Evolutionary conservation across 2,797 vertebrate species (phyloP).

Genomic region (Hoplostethus atlanticus): DNA sequence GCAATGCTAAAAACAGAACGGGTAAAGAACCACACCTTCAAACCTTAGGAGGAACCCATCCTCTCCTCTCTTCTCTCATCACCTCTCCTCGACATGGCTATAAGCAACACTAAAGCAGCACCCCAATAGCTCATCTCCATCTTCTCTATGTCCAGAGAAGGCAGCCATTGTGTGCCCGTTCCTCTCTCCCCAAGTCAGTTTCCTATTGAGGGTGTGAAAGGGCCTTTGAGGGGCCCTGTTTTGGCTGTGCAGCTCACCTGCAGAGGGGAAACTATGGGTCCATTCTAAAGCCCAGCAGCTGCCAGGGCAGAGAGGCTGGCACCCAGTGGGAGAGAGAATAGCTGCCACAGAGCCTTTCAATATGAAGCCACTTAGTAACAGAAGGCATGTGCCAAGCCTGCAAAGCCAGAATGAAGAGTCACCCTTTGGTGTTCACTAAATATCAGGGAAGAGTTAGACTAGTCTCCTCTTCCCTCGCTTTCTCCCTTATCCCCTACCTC

Average conservation of each 20-base stretch:
- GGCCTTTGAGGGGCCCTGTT: slow-evolving; percentile 90
- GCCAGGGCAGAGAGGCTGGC: slow-evolving; percentile 90
- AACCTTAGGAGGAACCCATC: slow-evolving; percentile 68
- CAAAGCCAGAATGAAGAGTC: slow-evolving; percentile 87
- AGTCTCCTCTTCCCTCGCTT: slow-evolving; percentile 42
- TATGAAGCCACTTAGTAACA: slow-evolving; percentile 91
- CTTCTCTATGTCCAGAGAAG: slow-evolving; percentile 87
- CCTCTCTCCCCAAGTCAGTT: slow-evolving; percentile 87
- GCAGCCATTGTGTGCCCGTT: slow-evolving; percentile 86
- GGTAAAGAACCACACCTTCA: slow-evolving; percentile 68
- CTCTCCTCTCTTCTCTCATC: slow-evolving; percentile 70
- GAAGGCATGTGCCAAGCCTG: slow-evolving; percentile 92
- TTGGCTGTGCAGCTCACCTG: slow-evolving; percentile 91
- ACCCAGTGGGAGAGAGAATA: slow-evolving; percentile 88
- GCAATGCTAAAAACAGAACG: slow-evolving; percentile 24
- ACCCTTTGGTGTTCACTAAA: slow-evolving; percentile 84
- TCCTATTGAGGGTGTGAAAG: slow-evolving; percentile 89
- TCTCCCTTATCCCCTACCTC: slow-evolving; percentile 20
- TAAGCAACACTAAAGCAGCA: slow-evolving; percentile 79
- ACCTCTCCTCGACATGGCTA: slow-evolving; percentile 79
- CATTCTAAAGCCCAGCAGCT: slow-evolving; percentile 90
- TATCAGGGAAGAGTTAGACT: slow-evolving; percentile 77
- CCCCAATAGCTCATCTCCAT: slow-evolving; percentile 85
- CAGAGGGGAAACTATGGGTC: slow-evolving; percentile 88
- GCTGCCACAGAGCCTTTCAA: slow-evolving; percentile 85